Percentiles rank a stretch among this genome's conserved stretches.
Evolutionary conservation across 2,113 vertebrate species (phyloP).

Genomic region (Trachemys scripta): DNA sequence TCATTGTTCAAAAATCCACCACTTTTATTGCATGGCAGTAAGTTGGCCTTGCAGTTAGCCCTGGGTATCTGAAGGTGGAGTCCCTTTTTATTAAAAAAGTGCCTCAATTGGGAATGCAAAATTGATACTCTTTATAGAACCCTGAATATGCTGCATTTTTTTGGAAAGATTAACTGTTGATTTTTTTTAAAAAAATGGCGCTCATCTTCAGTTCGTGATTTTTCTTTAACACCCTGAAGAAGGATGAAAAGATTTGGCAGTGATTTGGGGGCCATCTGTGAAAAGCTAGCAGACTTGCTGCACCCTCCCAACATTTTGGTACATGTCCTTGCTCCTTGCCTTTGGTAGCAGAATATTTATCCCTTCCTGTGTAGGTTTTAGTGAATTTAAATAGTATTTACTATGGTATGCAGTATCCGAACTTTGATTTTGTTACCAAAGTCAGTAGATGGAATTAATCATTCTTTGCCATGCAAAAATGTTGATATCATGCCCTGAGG

Average conservation of each 20-base stretch:
- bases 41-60: background rate
- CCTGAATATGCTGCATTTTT: background rate
- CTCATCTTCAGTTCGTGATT: background rate
- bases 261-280: background rate
- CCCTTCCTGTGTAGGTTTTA: background rate
- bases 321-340: conserved; percentile 24
- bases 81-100: background rate
- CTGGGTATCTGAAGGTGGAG: background rate
- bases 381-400: background rate
- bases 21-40: background rate
- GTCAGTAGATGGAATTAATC: background rate
- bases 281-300: background rate
- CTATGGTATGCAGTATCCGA: background rate
- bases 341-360: conserved; percentile 1
- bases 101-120: background rate
- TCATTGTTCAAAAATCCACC: background rate
- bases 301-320: background rate
- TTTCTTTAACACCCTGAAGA: background rate
- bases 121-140: background rate
- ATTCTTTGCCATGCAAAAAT: conserved; percentile 32
- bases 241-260: background rate
- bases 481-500: background rate
- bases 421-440: conserved; percentile 16
- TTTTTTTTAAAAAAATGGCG: background rate
- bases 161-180: background rate